These are phyloP conservation scores for Resseliella maxima DNA, from an alignment of 2,888 invertebrate genomes.

Conservation along the genomic window DNA sequence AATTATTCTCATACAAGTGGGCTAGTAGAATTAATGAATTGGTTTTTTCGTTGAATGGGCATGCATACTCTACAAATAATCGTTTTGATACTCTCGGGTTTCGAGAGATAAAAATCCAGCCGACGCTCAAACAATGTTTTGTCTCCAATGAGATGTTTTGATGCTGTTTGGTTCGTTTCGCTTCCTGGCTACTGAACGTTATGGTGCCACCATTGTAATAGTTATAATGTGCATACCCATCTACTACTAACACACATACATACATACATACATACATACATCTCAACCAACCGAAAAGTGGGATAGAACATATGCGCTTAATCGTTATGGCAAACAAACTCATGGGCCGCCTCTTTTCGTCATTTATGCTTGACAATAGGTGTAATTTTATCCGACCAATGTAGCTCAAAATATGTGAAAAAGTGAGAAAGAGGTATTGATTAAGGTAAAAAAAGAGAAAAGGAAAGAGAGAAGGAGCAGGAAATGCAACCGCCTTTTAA, in stretches of 20 bases:
- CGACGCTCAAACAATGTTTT: background rate
- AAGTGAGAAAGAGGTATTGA: too few species aligned
- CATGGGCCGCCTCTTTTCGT: background rate
- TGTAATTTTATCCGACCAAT: too few species aligned
- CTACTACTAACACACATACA: background rate
- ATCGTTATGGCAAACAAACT: background rate
- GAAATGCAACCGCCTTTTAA: constrained; percentile 33
- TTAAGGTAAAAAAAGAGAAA: too few species aligned
- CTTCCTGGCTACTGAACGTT: constrained; percentile 8
- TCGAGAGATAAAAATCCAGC: background rate
- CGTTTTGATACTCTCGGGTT: background rate
- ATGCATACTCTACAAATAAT: background rate
- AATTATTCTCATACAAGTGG: background rate
- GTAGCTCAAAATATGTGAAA: too few species aligned
- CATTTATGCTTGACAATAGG: background rate
- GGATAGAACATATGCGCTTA: background rate
- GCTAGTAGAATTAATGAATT: background rate
- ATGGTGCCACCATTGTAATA: background rate
- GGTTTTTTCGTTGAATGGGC: background rate
- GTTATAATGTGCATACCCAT: background rate
- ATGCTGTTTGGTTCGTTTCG: background rate
- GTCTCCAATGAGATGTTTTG: too few species aligned
- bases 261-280: background rate
- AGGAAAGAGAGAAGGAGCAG: background rate
- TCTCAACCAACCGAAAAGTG: background rate